Evolutionary conservation across 1,140 invertebrate genomes (phyloP).

Genomic region (Musca vetustissima): DNA sequence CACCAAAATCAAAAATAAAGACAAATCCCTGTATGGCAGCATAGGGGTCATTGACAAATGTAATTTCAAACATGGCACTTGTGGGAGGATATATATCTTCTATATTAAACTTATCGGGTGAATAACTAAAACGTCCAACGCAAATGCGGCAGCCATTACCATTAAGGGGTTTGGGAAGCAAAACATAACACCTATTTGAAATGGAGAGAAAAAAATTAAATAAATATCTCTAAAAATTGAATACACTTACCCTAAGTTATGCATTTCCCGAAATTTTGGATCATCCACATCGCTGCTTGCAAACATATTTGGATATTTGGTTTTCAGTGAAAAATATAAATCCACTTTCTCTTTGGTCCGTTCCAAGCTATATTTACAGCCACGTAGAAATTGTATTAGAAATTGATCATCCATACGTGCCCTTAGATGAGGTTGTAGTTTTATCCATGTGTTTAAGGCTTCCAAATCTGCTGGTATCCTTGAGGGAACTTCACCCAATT

Average conservation of each 20-base stretch:
- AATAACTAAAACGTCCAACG: too few species aligned
- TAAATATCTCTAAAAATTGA: background rate
- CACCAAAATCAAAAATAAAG: constrained; percentile 36
- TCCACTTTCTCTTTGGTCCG: constrained; percentile 66
- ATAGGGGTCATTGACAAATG: constrained; percentile 35
- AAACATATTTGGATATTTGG: constrained; percentile 21
- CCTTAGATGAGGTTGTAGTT: constrained; percentile 62
- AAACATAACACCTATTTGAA: constrained; percentile 21
- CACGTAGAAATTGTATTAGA: constrained; percentile 62
- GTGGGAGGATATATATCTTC: too few species aligned
- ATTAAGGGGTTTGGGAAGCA: constrained; percentile 48
- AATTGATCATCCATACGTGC: constrained; percentile 60
- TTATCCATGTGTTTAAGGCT: constrained; percentile 62
- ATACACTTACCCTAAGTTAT: constrained; percentile 58
- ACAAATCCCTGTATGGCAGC: constrained; percentile 36
- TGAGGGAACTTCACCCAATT: constrained; percentile 61
- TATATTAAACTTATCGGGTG: too few species aligned
- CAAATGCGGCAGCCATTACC: background rate
- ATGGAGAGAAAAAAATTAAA: background rate
- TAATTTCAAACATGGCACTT: constrained; percentile 28
- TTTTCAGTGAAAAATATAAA: constrained; percentile 37
- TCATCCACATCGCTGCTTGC: constrained; percentile 15
- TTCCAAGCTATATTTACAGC: too few species aligned
- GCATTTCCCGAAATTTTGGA: constrained; percentile 46
- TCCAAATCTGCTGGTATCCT: constrained; percentile 57